A percentile compares a stretch with the other conserved stretches of the same genome.
Conservation (phyloP, 2,888 invertebrate species). For the Aradus depressus region DNA sequence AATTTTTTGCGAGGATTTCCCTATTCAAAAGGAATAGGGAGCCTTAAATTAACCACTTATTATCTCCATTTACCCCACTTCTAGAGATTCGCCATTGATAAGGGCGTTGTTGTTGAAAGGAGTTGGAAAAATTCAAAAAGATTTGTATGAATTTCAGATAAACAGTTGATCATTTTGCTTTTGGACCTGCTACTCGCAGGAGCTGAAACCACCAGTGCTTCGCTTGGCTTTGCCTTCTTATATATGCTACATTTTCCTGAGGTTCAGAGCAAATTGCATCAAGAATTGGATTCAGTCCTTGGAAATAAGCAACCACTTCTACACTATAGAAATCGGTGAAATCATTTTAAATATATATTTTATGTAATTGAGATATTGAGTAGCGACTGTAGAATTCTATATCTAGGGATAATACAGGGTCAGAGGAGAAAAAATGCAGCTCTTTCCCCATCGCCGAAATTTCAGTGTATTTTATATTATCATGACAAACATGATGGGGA, state of each 20-base stretch:
- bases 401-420: no score
- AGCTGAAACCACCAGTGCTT: constrained; percentile 26
- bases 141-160: constrained; percentile 17
- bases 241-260: constrained; percentile 26
- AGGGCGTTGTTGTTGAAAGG: no score
- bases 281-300: constrained; percentile 26
- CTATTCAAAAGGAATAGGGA: no score
- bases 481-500: no score
- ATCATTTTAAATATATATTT: background rate
- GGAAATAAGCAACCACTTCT: constrained; percentile 11
- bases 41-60: no score
- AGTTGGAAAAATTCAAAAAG: no score
- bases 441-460: no score
- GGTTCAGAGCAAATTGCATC: constrained; percentile 24
- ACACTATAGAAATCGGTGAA: constrained; percentile 18
- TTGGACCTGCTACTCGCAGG: constrained; percentile 27
- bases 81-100: no score
- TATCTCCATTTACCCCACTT: no score
- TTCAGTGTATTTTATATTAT: no score
- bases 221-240: constrained; percentile 24
- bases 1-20: no score
- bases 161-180: constrained; percentile 24
- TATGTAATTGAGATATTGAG: background rate
- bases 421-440: background rate
- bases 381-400: background rate